These are phyloP conservation scores for Ivindomyrus marchei DNA, from an alignment of 2,113 vertebrate genomes.

Conservation along the genomic window DNA sequence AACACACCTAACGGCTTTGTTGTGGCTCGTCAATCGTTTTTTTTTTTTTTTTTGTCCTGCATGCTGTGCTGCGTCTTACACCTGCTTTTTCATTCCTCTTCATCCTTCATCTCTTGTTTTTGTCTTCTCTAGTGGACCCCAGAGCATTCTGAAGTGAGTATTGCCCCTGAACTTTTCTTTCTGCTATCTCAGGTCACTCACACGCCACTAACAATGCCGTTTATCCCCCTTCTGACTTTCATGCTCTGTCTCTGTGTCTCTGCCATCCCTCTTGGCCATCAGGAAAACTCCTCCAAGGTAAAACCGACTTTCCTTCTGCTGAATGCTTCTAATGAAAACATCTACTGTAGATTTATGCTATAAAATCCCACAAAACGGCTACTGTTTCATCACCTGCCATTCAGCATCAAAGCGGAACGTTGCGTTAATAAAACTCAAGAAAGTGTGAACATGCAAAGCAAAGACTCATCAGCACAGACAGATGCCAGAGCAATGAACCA, in stretches of 20 bases:
- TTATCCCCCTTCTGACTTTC: background rate
- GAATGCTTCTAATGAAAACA: background rate
- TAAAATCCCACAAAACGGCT: background rate
- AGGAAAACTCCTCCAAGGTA: conserved; percentile 3
- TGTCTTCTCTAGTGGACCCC: conserved; percentile 48
- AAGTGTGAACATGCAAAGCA: background rate
- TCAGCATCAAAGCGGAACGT: background rate
- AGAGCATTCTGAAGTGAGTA: conserved; percentile 58
- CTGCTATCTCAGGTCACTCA: background rate
- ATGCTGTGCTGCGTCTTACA: background rate
- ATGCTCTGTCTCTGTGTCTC: background rate
- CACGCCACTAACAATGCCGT: background rate
- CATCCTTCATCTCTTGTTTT: conserved; percentile 7
- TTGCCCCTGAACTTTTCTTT: background rate
- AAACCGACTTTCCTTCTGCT: background rate
- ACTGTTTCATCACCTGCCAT: background rate
- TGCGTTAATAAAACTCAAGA: background rate
- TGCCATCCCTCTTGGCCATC: background rate
- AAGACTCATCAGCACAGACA: background rate
- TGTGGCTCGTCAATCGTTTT: background rate
- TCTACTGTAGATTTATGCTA: background rate
- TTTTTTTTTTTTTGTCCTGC: background rate
- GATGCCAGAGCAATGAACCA: background rate
- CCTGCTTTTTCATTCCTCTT: background rate
- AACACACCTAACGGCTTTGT: background rate